A percentile compares a stretch with the other conserved stretches of the same genome.
Evolutionary conservation across 35 echinoderm and acorn worm species (phyloP).

Genomic region (Apostichopus parvimensis): DNA sequence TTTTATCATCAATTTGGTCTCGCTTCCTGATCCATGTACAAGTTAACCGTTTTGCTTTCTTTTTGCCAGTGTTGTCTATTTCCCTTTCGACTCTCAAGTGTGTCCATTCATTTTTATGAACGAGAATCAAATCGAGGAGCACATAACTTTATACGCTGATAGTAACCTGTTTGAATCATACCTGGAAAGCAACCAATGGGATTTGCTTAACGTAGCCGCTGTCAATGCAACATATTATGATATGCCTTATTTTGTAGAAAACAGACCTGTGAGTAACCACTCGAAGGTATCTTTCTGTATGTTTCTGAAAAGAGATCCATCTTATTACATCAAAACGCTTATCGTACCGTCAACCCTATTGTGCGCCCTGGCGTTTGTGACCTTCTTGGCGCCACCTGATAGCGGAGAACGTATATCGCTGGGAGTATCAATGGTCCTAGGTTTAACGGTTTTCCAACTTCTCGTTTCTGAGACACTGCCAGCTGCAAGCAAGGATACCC

Average conservation of each 20-base stretch:
- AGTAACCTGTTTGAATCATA: too few relatives aligned
- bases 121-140: neutral
- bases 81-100: neutral
- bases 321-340: neutral
- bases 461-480: neutral
- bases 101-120: neutral
- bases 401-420: neutral
- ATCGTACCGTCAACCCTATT: neutral
- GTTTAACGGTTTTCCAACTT: constrained; percentile 21
- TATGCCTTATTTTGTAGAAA: neutral
- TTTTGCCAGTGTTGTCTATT: neutral
- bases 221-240: neutral
- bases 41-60: neutral
- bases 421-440: neutral
- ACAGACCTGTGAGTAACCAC: neutral
- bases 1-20: too few relatives aligned
- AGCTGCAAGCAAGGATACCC: neutral
- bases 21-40: too few relatives aligned
- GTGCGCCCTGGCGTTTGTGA: neutral
- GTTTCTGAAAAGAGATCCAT: neutral
- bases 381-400: neutral
- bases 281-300: neutral
- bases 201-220: neutral
- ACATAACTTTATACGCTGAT: too few relatives aligned
- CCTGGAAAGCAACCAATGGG: neutral